A percentile compares a stretch with the other conserved stretches of the same genome.
These are phyloP conservation scores for Macrocentrus cingulum DNA, from an alignment of 1,140 invertebrate genomes.

Conservation along the genomic window DNA sequence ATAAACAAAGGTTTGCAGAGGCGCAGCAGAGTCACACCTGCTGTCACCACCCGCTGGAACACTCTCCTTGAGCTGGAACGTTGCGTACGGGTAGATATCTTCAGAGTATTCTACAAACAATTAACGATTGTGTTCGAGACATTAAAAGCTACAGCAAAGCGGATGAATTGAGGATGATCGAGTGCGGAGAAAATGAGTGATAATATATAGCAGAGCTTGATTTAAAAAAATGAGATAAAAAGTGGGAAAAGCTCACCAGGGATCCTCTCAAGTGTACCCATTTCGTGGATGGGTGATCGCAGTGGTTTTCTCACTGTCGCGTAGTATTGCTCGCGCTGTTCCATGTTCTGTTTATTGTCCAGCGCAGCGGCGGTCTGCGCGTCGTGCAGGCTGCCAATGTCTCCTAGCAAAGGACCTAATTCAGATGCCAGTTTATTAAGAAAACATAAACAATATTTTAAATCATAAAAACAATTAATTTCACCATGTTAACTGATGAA, in stretches of 20 bases:
- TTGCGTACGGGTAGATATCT: slow-evolving; percentile 77
- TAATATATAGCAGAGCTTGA: no score
- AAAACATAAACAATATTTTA: no score
- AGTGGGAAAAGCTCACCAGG: slow-evolving; percentile 49
- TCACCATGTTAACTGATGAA: no score
- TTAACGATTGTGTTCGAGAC: slow-evolving; percentile 19
- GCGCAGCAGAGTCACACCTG: slow-evolving; percentile 85
- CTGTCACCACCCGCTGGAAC: slow-evolving; percentile 84
- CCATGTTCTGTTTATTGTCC: slow-evolving; percentile 63
- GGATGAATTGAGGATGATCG: no score
- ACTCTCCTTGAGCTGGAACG: slow-evolving; percentile 77
- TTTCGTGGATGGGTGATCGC: slow-evolving; percentile 58
- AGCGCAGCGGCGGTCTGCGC: slow-evolving; percentile 57
- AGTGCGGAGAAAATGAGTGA: no score
- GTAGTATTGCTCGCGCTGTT: slow-evolving; percentile 62
- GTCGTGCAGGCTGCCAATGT: slow-evolving; percentile 54
- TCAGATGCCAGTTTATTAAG: slow-evolving; percentile 8
- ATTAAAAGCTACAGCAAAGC: slow-evolving; percentile 17
- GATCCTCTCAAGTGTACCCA: slow-evolving; percentile 58
- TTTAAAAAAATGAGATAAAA: neutral
- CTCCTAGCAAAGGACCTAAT: slow-evolving; percentile 54
- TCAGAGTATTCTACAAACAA: slow-evolving; percentile 78
- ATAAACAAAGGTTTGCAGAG: slow-evolving; percentile 86
- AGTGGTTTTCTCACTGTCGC: slow-evolving; percentile 61
- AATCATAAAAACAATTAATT: no score